Conservation (phyloP, 1,140 invertebrate genomes). For the Drosophila pruinosa region DNA sequence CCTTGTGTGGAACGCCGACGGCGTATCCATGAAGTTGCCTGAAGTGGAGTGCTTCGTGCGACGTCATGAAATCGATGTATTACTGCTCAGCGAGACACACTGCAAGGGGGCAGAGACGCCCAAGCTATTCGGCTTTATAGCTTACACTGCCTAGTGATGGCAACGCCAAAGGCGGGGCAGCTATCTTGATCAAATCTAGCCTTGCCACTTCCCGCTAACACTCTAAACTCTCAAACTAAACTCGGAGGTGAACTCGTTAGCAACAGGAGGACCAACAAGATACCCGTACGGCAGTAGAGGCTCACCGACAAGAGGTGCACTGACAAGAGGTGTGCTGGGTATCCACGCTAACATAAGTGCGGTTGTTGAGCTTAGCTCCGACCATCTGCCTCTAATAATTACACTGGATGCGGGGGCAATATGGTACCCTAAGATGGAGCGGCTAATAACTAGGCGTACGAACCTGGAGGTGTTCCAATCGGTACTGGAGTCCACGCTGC, state of each 20-base stretch:
- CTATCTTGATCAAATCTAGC: background rate
- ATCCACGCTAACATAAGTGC: background rate
- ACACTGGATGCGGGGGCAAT: background rate
- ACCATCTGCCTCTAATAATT: background rate
- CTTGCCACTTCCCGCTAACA: background rate
- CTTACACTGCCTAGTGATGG: background rate
- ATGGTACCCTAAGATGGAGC: background rate
- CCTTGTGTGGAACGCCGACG: too few relatives aligned
- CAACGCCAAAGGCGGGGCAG: background rate
- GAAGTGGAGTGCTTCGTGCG: too few relatives aligned
- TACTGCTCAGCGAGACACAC: background rate
- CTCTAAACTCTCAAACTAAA: background rate
- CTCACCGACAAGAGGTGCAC: too few relatives aligned
- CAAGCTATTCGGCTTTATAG: background rate
- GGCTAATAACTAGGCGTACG: background rate
- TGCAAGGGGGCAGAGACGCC: background rate
- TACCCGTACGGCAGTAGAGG: too few relatives aligned
- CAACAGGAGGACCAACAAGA: background rate
- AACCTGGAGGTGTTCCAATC: too few relatives aligned
- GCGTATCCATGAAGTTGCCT: too few relatives aligned
- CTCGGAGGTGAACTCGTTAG: background rate
- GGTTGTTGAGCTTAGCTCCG: conserved; percentile 1
- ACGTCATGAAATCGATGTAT: too few relatives aligned
- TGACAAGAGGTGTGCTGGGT: background rate
- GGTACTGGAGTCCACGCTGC: background rate